These are phyloP conservation scores for Lithodes maja DNA, from an alignment of 2,888 invertebrate species.

Conservation along the genomic window DNA sequence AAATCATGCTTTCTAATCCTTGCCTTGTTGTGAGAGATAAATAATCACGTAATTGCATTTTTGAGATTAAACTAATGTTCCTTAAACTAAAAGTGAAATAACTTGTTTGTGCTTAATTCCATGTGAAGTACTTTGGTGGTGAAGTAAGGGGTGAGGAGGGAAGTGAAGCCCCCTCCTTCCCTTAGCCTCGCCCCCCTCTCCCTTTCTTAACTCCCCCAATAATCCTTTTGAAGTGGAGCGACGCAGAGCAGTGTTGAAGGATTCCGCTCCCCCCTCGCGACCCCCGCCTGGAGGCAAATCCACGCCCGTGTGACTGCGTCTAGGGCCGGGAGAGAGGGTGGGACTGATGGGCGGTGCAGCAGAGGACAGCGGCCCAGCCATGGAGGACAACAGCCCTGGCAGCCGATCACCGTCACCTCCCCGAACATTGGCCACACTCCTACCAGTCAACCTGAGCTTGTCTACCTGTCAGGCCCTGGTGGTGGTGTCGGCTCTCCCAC, in stretches of 20 bases:
- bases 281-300: constrained; percentile 13
- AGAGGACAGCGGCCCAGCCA: constrained; percentile 51
- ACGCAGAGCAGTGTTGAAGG: constrained; percentile 56
- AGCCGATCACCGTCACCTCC: constrained; percentile 66
- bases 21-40: neutral
- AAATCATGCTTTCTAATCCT: neutral
- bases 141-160: constrained; percentile 20
- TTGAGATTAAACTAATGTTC: neutral
- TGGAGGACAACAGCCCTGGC: constrained; percentile 59
- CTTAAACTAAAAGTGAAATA: neutral
- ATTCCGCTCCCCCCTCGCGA: neutral
- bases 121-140: neutral
- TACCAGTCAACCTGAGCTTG: constrained; percentile 70
- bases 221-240: constrained; percentile 65
- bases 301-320: constrained; percentile 52
- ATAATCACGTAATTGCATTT: neutral
- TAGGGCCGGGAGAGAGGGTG: constrained; percentile 24
- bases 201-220: constrained; percentile 35
- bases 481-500: constrained; percentile 53
- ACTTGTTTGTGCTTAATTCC: neutral
- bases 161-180: neutral
- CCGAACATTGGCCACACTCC: constrained; percentile 66
- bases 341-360: constrained; percentile 65
- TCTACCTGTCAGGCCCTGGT: constrained; percentile 56
- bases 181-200: neutral